Base-by-base conservation (phyloP, 2,797 vertebrate genomes). In the Furcifer pardalis region DNA sequence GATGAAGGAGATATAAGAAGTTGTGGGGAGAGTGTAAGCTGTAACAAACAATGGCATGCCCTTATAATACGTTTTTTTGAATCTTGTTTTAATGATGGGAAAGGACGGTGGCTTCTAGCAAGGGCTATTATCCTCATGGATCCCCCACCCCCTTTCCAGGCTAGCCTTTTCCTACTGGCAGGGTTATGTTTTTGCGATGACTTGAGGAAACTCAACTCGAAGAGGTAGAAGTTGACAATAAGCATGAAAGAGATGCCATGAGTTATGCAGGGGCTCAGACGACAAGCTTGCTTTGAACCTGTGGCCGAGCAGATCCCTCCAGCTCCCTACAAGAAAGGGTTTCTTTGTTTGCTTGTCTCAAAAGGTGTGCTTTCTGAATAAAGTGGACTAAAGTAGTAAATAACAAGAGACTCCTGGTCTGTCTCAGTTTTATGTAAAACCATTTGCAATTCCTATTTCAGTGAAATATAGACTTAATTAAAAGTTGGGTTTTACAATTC, bases 391-490 rank as follows among this genome's bases (percentile, higher is more conserved):
- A 46, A 69, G 40, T 1, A 78, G 83, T 78, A 92, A 92, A 94
- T 83, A 63, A 71, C 82, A 89, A 89, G 30, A 83, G 80, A 4
- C 40, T 46, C 12, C 59, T 68, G 84, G 69, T 71, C 85, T 56
- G 79, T 75, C 4, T 13, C 30, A 81, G 72, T 89, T 74, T 91
- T 75, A 93, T 87, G 85, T 90, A 86, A 83, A 71, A 84, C 2
- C n/a, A 49, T 88, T 87, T 77, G 83, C 83, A 35, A 72, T 77
- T 83, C 7, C 73, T 82, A n/a, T 66, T 85, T 77, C 52, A 30
- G 49, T 87, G 89, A 92, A 93, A 93, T 77, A 73, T 3, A 49
- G 91, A 81, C 81, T 90, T 83, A 74, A 82, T 81, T 94, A 92
- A 86, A 73, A 23, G 0, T 0, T 13, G 81, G 56, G 5, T 65